Percentiles rank a stretch among this genome's conserved stretches.
Evolutionary conservation across 2,113 vertebrate genomes (phyloP).

Genomic region (Hydropotes inermis): DNA sequence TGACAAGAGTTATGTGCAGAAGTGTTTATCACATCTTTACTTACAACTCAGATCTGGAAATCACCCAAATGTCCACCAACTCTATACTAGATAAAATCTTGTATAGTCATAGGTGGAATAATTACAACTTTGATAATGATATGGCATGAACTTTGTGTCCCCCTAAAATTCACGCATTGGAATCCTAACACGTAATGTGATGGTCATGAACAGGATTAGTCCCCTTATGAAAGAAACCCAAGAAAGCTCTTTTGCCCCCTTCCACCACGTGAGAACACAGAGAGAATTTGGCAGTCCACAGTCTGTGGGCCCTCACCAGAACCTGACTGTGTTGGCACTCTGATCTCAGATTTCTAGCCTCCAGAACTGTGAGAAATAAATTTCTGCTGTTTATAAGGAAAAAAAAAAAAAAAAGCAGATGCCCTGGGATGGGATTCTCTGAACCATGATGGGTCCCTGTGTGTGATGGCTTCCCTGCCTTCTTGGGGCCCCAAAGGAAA

Average conservation of each 20-base stretch:
- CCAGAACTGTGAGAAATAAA: not conserved
- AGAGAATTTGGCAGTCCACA: not conserved
- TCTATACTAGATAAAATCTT: not conserved
- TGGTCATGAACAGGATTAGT: not conserved
- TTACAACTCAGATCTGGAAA: not conserved
- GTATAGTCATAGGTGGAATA: not conserved
- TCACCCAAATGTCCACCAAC: not conserved
- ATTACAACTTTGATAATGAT: not conserved
- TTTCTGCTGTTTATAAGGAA: not conserved
- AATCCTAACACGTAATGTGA: not conserved
- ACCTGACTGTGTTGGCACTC: not conserved
- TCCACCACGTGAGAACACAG: not conserved
- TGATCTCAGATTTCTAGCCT: not conserved
- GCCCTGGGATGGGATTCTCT: not conserved
- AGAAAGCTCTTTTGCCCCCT: not conserved
- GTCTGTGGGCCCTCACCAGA: not conserved
- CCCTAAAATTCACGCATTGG: not conserved
- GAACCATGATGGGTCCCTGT: accelerated
- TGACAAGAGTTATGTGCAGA: not conserved
- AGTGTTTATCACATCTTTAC: not conserved
- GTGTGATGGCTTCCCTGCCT: not conserved
- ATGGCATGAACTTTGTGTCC: not conserved
- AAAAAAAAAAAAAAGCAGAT: not conserved
- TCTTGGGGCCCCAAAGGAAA: not conserved
- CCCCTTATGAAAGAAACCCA: not conserved